Evolutionary conservation across 2,888 invertebrate species (phyloP).

Genomic region (Cosmia trapezina): DNA sequence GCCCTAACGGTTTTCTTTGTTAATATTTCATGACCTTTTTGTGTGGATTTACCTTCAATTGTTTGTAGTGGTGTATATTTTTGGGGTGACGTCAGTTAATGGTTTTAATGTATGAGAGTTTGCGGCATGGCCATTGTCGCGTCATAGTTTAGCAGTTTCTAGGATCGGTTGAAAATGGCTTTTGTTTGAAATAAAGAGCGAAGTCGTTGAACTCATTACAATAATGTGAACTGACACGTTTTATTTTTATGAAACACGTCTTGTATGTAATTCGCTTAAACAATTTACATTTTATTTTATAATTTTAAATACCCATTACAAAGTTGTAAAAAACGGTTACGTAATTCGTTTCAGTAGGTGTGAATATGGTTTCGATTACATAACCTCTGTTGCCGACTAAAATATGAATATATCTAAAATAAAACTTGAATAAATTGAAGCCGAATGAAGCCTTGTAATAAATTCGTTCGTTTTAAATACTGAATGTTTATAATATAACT

Average conservation of each 20-base stretch:
- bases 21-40: conserved; percentile 70
- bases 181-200: conserved; percentile 42
- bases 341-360: conserved; percentile 28
- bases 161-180: conserved; percentile 57
- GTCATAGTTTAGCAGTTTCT: conserved; percentile 34
- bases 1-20: conserved; percentile 80
- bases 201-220: conserved; percentile 58
- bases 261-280: conserved; percentile 9
- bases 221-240: conserved; percentile 35
- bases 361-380: conserved; percentile 24
- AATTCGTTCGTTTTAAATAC: conserved; percentile 28
- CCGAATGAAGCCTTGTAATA: conserved; percentile 9
- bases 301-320: conserved; percentile 1
- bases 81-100: conserved; percentile 61
- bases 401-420: conserved; percentile 29
- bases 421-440: conserved; percentile 19
- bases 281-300: conserved; percentile 31
- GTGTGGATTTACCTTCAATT: conserved; percentile 67
- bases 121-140: conserved; percentile 46
- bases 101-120: conserved; percentile 55
- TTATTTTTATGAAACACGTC: conserved; percentile 22
- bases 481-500: conserved; percentile 16
- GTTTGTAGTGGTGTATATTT: conserved; percentile 63
- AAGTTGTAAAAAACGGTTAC: conserved; percentile 16
- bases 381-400: conserved; percentile 18